Evolutionary conservation across 2,888 invertebrate species (phyloP).

Genomic region (Chorisops tibialis): DNA sequence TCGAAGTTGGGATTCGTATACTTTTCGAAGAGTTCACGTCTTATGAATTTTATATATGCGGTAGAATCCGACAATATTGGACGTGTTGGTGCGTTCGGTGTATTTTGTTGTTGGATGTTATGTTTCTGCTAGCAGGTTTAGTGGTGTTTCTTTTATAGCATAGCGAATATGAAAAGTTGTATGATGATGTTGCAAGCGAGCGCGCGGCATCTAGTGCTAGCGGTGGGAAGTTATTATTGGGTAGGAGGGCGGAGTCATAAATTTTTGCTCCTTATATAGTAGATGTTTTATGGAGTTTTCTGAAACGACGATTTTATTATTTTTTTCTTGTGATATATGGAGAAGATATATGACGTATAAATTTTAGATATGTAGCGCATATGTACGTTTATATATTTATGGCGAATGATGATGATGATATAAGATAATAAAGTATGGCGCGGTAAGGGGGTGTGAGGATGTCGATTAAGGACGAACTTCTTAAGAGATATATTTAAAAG

Average conservation of each 20-base stretch:
- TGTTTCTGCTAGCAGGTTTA: conserved; percentile 12
- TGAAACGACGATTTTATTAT: neutral
- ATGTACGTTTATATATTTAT: no score
- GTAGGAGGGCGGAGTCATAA: conserved; percentile 33
- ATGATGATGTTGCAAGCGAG: conserved; percentile 24
- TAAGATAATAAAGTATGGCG: no score
- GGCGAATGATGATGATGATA: no score
- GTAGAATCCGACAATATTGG: conserved; percentile 7
- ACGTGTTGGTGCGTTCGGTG: conserved; percentile 15
- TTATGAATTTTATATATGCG: conserved; percentile 22
- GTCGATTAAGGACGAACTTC: no score
- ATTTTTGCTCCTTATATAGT: conserved; percentile 31
- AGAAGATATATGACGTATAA: neutral
- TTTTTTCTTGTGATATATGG: neutral
- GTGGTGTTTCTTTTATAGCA: conserved; percentile 23
- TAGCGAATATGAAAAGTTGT: conserved; percentile 25
- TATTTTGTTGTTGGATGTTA: conserved; percentile 14
- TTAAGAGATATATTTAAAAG: no score
- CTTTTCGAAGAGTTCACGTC: conserved; percentile 8
- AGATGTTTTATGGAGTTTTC: conserved; percentile 6
- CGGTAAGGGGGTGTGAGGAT: no score
- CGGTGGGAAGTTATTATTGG: conserved; percentile 22
- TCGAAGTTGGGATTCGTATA: neutral
- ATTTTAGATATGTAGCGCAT: neutral
- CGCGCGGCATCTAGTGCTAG: neutral